Base-by-base conservation (phyloP, 37 sponge, comb jelly and placozoan species). In the Spongilla lacustris region DNA sequence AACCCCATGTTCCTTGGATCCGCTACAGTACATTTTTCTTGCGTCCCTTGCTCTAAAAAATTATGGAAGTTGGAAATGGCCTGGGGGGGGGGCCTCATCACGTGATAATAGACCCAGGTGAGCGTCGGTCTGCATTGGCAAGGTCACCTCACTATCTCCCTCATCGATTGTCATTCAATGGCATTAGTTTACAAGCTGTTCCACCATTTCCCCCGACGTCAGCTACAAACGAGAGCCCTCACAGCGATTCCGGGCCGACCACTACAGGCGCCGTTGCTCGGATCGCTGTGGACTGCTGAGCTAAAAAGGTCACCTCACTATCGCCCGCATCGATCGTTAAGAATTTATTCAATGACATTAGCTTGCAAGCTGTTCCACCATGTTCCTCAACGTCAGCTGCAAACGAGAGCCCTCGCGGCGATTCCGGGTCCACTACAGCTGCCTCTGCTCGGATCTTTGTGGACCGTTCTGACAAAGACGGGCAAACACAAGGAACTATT, bases 361-460 rank as follows among this genome's bases (percentile, higher is more conserved):
- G 58, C 11, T 58, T 58, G 0, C 58, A 58, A 58, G 11, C 21
- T 58, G 14, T 14, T 58, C 58, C 21, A 58, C 58, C 19, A 58
- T 58, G 21, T 14, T 17, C 58, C 21, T 58, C 58, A 17, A 13
- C 19, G 12, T 58, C 14, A 58, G 14, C 14, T 58, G 58, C 58
- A 17, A 58, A 14, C 77, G 50, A 89, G 41, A 26, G 79, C 83
- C 5, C 81, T 78, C 73, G 22, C 41, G 67, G 76, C 34, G 8
- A 81, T 90, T n/a, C 91, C 91, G 28, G 69, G 74, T 25, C 75
- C 79, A 1, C 46, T 33, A 37, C 78, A 86, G 26, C 48, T 80
- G 23, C 90, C 90, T 73, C 31, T 89, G 22, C 4, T 89, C 9
- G 90, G 90, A 11, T 58, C 58, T 8, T 17, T 58, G 19, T 58